Conservation (phyloP, 2,888 invertebrate genomes). For the Amphipoea oculea region DNA sequence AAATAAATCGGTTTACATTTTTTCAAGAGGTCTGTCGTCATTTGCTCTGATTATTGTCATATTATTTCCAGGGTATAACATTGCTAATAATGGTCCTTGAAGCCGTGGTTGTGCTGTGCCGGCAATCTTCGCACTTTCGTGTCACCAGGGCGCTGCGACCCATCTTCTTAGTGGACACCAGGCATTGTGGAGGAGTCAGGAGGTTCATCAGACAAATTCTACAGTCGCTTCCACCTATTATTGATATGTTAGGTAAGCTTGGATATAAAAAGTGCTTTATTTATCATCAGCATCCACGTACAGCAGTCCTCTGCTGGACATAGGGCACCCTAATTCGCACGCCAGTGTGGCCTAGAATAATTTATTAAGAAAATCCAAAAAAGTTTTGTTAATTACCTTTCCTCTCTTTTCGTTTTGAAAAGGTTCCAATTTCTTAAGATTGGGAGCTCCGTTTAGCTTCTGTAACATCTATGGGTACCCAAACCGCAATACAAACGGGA, state of each 20-base stretch:
- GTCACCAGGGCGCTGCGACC: conserved; percentile 96
- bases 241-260: conserved; percentile 94
- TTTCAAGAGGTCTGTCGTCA: background rate
- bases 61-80: conserved; percentile 91
- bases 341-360: background rate
- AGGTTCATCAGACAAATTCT: conserved; percentile 95
- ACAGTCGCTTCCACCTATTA: conserved; percentile 96
- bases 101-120: conserved; percentile 94
- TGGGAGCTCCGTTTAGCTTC: background rate
- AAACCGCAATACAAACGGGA: background rate
- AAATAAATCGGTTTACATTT: background rate
- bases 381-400: background rate
- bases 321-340: background rate
- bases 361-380: background rate
- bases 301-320: background rate
- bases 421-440: background rate
- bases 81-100: conserved; percentile 95
- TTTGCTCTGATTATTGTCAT: background rate
- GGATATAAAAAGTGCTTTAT: background rate
- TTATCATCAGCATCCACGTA: background rate
- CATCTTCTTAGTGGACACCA: conserved; percentile 96
- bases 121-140: conserved; percentile 96
- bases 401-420: background rate
- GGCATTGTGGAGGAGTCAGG: conserved; percentile 95
- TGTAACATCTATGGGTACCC: background rate